These are phyloP conservation scores for Drosophila asahinai DNA, from an alignment of 1,140 invertebrate genomes.

Conservation along the genomic window DNA sequence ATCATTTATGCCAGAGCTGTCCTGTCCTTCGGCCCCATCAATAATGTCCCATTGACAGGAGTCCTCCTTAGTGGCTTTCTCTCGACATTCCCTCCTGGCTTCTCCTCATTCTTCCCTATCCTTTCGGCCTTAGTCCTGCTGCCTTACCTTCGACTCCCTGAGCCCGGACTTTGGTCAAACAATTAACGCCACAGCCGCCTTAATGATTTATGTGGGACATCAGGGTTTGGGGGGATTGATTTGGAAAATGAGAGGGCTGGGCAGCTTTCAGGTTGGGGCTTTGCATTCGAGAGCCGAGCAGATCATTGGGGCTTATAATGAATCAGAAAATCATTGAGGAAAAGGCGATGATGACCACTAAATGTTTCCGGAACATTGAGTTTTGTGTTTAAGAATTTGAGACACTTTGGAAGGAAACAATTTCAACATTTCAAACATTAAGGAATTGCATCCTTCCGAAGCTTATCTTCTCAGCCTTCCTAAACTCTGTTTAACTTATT, in stretches of 20 bases:
- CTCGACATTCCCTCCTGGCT: slow-evolving; percentile 11
- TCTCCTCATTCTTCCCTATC: slow-evolving; percentile 3
- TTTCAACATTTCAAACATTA: neutral
- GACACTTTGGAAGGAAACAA: neutral
- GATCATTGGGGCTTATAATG: slow-evolving; percentile 37
- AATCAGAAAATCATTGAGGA: slow-evolving; percentile 35
- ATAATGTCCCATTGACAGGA: slow-evolving; percentile 75
- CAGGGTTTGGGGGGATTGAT: slow-evolving; percentile 15
- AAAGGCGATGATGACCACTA: slow-evolving; percentile 11
- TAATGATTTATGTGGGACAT: slow-evolving; percentile 73
- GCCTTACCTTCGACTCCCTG: slow-evolving; percentile 28
- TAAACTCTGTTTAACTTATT: neutral
- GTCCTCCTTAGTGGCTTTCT: slow-evolving; percentile 33
- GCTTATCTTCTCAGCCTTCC: neutral
- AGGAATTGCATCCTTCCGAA: neutral
- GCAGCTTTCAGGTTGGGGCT: slow-evolving; percentile 1
- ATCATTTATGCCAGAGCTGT: slow-evolving; percentile 74
- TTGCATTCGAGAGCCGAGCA: slow-evolving; percentile 25
- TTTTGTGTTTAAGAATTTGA: neutral
- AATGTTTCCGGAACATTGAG: slow-evolving; percentile 8
- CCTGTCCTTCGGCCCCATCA: slow-evolving; percentile 58
- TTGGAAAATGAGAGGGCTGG: slow-evolving; percentile 19
- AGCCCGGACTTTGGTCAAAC: slow-evolving; percentile 63
- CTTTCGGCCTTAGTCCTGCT: neutral
- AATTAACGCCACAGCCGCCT: slow-evolving; percentile 71